Evolutionary conservation across 2,797 vertebrate genomes (phyloP), one percentile per base, ranked within the genome.

Genomic region (Micropoecilia bifurca): DNA sequence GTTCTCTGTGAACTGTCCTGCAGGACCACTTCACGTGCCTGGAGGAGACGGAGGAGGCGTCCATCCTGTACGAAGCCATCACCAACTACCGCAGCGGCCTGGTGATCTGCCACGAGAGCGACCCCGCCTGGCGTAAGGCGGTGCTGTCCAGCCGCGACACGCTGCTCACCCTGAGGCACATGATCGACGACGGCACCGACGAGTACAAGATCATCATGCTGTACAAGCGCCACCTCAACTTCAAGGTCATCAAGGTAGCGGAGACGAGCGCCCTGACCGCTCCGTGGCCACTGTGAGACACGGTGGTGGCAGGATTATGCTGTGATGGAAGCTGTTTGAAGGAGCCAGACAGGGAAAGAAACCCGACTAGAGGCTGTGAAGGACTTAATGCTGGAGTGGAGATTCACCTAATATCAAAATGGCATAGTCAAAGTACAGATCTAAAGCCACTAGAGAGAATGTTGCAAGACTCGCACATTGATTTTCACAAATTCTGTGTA

Each of bases 191-290:
- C 86, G 99, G 97, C 59, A 95, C 96, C 0, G 97, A 99, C 0
- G 98, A 99, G 91, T 99, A 99, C 85, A 99, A 99, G 96, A 97
- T 99, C 93, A 98, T 99, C 93, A 99, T 99, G 99, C 96, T 99
- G 45, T 98, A 99, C 93, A 97, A 97, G 90, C 96, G 97, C 82
- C 97, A 98, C 92, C 94, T 99, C 93, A 98, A 95, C 95, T 99
- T 99, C 94, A 99, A 98, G 93, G 98, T 99, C 91, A 99, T 99
- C 92, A 99, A 99, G 98, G 99, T 98, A 81, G 88, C 82, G 14
- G 33, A 45, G 16, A 18, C 0, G 48, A 73, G 2, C 36, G 22
- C 80, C 10, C 12, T 14, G n/a, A 59, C 30, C 12, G 28, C n/a
- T 30, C 57, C 57, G 28, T 30, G n/a, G 0, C 57, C 4, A 30